Evolutionary conservation across 2,888 invertebrate genomes (phyloP), one percentile per base, ranked within the genome.

Genomic region (Brachyptera putata): DNA sequence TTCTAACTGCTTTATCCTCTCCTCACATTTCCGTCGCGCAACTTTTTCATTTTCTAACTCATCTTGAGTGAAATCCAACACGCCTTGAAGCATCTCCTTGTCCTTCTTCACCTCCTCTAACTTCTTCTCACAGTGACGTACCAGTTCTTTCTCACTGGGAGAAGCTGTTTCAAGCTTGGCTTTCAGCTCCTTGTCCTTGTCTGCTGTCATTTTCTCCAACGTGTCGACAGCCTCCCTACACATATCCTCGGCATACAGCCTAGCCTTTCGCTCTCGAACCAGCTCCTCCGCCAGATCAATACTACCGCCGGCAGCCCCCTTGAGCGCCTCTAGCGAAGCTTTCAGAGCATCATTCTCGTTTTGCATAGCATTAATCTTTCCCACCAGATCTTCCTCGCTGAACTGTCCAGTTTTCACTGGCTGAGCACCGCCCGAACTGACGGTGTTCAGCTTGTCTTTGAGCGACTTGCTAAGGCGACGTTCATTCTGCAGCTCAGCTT

Each of bases 31-130:
- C 5, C 34, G 16, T 34, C 34, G 11, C 9, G 34, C 24, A 30
- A 9, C 18, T 13, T 34, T 36, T 36, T 53, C 53, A 21, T 53
- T 53, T 36, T 53, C 36, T 5, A 53, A 22, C 34, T 53, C 53
- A 14, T 53, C 34, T 18, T 53, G 34, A 5, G 34, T 36, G 1
- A 36, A 16, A 30, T 53, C 36, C 34, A 53, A n/a, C 7, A 36
- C 53, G 7, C 36, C 53, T 36, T 53, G 53, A 14, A 53, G 14
- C 21, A 36, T 11, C 18, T 53, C 53, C 11, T 21, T 36, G 9
- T 13, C 53, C 24, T 53, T 18, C 21, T 53, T 53, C 18, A 53
- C 36, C 18, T 14, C 16, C 2, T 34, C 34, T 21, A 36, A 53
- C 13, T 53, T 53, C 3, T 14, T 34, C 22, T 53, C 21, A 3